These are phyloP conservation scores for Crenichthys baileyi DNA, from an alignment of 2,797 vertebrate genomes.

Conservation along the genomic window DNA sequence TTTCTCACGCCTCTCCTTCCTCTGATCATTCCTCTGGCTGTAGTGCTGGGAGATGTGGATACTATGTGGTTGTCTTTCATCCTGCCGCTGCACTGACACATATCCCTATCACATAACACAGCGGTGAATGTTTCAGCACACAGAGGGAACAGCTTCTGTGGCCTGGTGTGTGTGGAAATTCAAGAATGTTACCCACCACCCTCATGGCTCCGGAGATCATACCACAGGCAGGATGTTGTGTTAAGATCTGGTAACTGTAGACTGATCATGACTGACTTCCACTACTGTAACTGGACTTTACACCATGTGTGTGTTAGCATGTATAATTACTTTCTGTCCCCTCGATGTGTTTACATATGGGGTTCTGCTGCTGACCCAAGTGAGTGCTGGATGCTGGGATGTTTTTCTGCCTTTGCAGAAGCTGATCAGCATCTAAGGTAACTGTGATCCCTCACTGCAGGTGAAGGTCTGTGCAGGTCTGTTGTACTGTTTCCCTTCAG, in stretches of 20 bases:
- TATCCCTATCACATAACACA: conserved; percentile 56
- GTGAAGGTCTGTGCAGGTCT: conserved; percentile 36
- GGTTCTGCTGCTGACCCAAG: conserved; percentile 25
- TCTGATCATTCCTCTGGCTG: conserved; percentile 48
- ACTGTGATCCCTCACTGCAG: conserved; percentile 42
- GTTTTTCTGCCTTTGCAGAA: conserved; percentile 9
- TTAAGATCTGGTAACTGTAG: conserved; percentile 57
- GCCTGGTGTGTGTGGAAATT: conserved; percentile 28
- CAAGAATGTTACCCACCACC: conserved; percentile 45
- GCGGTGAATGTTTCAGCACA: conserved; percentile 49
- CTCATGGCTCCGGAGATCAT: conserved; percentile 49
- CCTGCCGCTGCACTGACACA: conserved; percentile 76
- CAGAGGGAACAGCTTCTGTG: conserved; percentile 21
- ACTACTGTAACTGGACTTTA: conserved; percentile 60
- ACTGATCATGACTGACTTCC: conserved; percentile 59
- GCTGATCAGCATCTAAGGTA: conserved; percentile 29
- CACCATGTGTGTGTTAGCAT: conserved; percentile 42
- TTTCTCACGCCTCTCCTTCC: conserved; percentile 51
- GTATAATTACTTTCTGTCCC: conserved; percentile 29
- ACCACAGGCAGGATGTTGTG: conserved; percentile 67
- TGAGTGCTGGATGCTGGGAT: background rate
- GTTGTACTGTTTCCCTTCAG: conserved; percentile 35
- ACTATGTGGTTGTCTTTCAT: conserved; percentile 78
- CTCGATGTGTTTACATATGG: conserved; percentile 31
- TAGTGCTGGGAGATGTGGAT: conserved; percentile 42